A percentile compares a stretch with the other conserved stretches of the same genome.
These are phyloP conservation scores for Antennarius striatus DNA, from an alignment of 2,113 vertebrate genomes.

Conservation along the genomic window DNA sequence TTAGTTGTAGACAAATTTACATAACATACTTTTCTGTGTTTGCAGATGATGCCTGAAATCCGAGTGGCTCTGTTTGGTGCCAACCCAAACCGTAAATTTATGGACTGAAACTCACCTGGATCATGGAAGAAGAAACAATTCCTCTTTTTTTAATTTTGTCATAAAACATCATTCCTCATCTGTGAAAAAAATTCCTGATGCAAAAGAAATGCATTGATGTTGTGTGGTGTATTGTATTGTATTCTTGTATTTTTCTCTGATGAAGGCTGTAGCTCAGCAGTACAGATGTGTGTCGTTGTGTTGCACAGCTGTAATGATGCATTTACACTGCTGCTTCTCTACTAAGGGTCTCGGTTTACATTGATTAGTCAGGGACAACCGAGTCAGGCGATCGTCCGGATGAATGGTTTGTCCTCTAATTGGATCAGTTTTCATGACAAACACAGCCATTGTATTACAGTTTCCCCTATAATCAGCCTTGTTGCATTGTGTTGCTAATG, in stretches of 20 bases:
- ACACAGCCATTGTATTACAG: constrained; percentile 14
- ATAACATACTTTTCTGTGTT: constrained; percentile 31
- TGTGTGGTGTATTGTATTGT: constrained; percentile 69
- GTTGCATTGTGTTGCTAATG: constrained; percentile 51
- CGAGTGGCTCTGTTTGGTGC: constrained; percentile 93
- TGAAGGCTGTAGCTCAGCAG: constrained; percentile 12
- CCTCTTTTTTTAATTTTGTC: constrained; percentile 60
- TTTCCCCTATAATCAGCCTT: constrained; percentile 3
- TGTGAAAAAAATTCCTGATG: constrained; percentile 49
- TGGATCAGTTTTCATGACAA: constrained; percentile 41
- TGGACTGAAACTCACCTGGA: constrained; percentile 83
- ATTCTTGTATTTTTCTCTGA: constrained; percentile 64
- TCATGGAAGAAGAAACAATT: constrained; percentile 10
- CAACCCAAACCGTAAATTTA: constrained; percentile 94
- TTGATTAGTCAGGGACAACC: constrained; percentile 13
- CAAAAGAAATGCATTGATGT: constrained; percentile 50
- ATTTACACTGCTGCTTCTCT: constrained; percentile 41
- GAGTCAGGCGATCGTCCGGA: constrained; percentile 21
- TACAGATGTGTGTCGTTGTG: constrained; percentile 29
- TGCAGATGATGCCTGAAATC: constrained; percentile 98
- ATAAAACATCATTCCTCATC: constrained; percentile 63
- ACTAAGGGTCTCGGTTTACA: constrained; percentile 51
- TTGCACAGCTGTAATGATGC: constrained; percentile 32
- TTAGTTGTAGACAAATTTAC: too few species aligned
- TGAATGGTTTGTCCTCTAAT: constrained; percentile 40